A percentile compares a stretch with the other conserved stretches of the same genome.
Conservation (phyloP, 2,113 vertebrate species). For the Oxyura jamaicensis region DNA sequence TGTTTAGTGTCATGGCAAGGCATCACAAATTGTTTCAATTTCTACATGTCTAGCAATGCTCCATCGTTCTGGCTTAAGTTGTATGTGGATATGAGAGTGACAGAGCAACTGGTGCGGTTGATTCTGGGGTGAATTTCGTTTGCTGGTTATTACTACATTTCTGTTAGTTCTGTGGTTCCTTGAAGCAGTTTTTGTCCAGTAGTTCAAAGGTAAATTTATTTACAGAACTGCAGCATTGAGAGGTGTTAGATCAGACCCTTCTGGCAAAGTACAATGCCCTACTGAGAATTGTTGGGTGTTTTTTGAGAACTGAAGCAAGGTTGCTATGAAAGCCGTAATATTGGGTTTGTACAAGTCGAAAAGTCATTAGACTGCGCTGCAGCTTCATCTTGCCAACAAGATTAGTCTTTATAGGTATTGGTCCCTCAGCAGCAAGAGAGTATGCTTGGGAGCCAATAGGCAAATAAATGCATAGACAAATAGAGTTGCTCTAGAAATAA, state of each 20-base stretch:
- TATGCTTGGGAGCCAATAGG: not conserved
- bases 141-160: not conserved
- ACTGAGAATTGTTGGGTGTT: not conserved
- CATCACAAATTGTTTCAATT: constrained; percentile 15
- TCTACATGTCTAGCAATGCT: not conserved
- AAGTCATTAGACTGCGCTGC: not conserved
- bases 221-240: not conserved
- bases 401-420: not conserved
- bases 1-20: not conserved
- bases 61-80: not conserved
- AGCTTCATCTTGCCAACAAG: not conserved
- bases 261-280: not conserved
- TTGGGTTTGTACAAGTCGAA: not conserved
- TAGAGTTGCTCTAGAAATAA: not conserved
- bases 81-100: not conserved
- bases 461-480: not conserved
- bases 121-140: not conserved
- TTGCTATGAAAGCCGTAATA: not conserved
- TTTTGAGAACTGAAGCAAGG: not conserved
- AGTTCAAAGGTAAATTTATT: not conserved
- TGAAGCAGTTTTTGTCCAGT: not conserved
- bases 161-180: not conserved
- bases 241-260: not conserved
- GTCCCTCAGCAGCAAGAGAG: not conserved
- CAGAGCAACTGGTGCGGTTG: not conserved